Base-by-base conservation (phyloP, 2,113 vertebrate genomes). In the Mustela lutreola region DNA sequence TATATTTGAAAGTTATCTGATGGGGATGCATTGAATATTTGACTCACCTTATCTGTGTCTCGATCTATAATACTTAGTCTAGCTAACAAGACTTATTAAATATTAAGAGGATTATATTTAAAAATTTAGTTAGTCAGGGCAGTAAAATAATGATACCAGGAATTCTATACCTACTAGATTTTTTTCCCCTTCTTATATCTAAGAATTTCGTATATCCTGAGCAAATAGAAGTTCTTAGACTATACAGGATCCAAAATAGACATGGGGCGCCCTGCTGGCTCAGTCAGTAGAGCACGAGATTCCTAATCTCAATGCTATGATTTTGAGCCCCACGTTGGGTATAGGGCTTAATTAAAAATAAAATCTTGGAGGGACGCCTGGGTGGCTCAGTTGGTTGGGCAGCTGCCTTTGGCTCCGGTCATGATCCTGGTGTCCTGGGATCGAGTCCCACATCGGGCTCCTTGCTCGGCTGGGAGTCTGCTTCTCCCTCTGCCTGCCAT, bases 41-140 rank as follows among this genome's bases (percentile, higher is more conserved):
- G 36, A 60, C 71, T 92, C 45, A 26, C 70, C 5, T 33, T 92
- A 21, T 45, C 94, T 91, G 39, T 56, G 11, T 70, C 62, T 94
- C 56, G 18, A 89, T 33, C 36, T 56, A 2, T 71, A 50, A 78
- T 26, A 76, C 7, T 75, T 90, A 56, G 53, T 75, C 53, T 71
- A 83, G 73, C 71, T 92, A 70, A 86, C 56, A 79, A 71, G 63
- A 31, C n/a, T 63, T 89, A 75, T 24, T 89, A 76, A 88, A 36
- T 39, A 89, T 76, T 91, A 31, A 85, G 53, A 65, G 28, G n/a
- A 26, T 60, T 73, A 16, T 82, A 31, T 28, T 96, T 80, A 85
- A 92, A 82, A 95, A 58, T 75, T 14, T 33, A 89, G 48, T 36
- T 84, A 70, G 22, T 88, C 88, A 84, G 70, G 89, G 78, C 71